Evolutionary conservation across 1,140 invertebrate species (phyloP), one percentile per base, ranked within the genome.

Genomic region (Papilio aristodemus): DNA sequence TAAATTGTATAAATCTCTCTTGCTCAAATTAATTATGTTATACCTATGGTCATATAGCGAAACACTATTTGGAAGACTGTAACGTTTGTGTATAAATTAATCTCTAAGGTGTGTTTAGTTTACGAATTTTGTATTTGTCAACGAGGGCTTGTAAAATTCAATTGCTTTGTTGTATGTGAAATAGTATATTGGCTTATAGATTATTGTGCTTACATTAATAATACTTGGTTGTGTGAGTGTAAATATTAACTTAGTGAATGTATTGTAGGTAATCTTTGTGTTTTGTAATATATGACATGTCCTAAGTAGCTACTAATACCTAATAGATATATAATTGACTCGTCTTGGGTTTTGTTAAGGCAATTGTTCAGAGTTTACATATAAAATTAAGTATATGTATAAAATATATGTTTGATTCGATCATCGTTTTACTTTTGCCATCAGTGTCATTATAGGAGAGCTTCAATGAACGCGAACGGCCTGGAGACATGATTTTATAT

Each of bases 181-280:
- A 68, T 54, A 67, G 58, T 62, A 19, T 64, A 32, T 59, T 36
- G 57, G 72, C 72, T 73, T 74, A 71, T 74, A 74, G 72, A 68
- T 66, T 63, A 70, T 58, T 73, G 60, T 68, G 69, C 74, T 79
- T 76, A 74, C 69, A 70, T 68, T 69, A 74, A 76, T 75, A 70
- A 75, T 82, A 79, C 63, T 83, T 71, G 85, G 83, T 87, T 89
- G 84, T 88, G 85, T 87, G 77, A 70, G 54, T 89, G 85, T 89
- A 87, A 79, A 86, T 87, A 86, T 74, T 73, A 9, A 59, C 14
- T 57, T 68, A 17, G 32, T 50, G 14, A 50, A 14, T 50, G 46
- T 50, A 50, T 17, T 50, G 14, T 13, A 36, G 8, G 36, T 22
- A 37, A 14, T 3, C 4, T 9, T 9, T 39, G 5, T 60, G 19